These are phyloP conservation scores for Ptychobarbus kaznakovi DNA, from an alignment of 2,797 vertebrate species.

Conservation along the genomic window DNA sequence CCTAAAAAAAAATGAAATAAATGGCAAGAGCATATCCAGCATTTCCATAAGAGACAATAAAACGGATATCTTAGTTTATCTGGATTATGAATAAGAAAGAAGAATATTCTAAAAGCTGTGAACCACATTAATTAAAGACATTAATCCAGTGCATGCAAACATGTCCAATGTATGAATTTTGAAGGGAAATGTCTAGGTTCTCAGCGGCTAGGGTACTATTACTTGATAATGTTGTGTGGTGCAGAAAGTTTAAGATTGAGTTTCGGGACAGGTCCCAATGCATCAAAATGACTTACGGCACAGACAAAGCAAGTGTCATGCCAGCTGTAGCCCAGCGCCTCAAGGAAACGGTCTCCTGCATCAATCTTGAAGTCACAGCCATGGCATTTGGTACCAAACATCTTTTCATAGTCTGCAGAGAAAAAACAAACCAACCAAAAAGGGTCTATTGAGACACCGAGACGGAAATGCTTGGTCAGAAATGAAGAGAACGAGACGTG, in stretches of 20 bases:
- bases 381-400: slow-evolving; percentile 99
- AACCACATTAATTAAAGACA: background rate
- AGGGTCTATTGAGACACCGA: slow-evolving; percentile 20
- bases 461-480: slow-evolving; percentile 5
- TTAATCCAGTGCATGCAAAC: background rate
- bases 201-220: slow-evolving; percentile 53
- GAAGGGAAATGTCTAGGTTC: slow-evolving; percentile 26
- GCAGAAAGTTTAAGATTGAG: slow-evolving; percentile 44
- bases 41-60: background rate
- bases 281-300: slow-evolving; percentile 87
- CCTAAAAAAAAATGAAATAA: background rate
- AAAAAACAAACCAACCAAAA: slow-evolving; percentile 38
- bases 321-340: slow-evolving; percentile 99
- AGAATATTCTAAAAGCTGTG: background rate
- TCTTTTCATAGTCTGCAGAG: slow-evolving; percentile 94
- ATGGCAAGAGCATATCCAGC: background rate
- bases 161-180: background rate
- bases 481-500: slow-evolving; percentile 21
- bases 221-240: slow-evolving; percentile 64
- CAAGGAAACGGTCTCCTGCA: slow-evolving; percentile 96
- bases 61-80: background rate
- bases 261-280: slow-evolving; percentile 60
- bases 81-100: background rate
- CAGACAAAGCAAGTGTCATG: slow-evolving; percentile 99
- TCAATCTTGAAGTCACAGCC: slow-evolving; percentile 99